Evolutionary conservation across 2,888 invertebrate genomes (phyloP).

Genomic region (Hypomecis atomaria): DNA sequence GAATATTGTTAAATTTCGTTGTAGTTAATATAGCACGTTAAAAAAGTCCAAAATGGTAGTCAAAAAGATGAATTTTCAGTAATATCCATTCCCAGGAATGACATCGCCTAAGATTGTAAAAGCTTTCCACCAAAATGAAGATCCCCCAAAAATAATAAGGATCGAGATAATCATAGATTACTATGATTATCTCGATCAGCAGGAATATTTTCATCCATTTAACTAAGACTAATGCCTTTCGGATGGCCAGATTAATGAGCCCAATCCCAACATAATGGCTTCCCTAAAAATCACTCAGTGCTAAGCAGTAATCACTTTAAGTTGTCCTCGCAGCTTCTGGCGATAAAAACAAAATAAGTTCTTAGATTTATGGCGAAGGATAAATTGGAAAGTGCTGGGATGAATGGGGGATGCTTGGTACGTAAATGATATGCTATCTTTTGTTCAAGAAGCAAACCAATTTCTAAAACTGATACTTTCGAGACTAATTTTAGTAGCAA

Average conservation of each 20-base stretch:
- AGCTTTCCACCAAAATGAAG: slow-evolving; percentile 1
- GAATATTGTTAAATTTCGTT: too few relatives aligned
- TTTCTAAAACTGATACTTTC: too few relatives aligned
- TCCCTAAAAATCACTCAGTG: slow-evolving; percentile 24
- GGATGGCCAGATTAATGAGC: slow-evolving; percentile 18
- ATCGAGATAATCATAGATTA: slow-evolving; percentile 1
- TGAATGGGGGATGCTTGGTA: slow-evolving; percentile 4
- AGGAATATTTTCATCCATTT: slow-evolving; percentile 18
- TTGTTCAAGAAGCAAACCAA: too few relatives aligned
- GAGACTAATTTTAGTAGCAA: too few relatives aligned
- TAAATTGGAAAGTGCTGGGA: slow-evolving; percentile 21
- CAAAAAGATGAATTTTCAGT: neutral
- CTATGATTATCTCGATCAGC: too few relatives aligned
- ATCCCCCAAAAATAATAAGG: neutral
- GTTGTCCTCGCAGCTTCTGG: slow-evolving; percentile 15
- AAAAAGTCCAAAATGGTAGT: too few relatives aligned
- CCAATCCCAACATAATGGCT: slow-evolving; percentile 22
- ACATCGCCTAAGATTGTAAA: neutral
- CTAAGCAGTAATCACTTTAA: slow-evolving; percentile 34
- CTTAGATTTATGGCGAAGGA: slow-evolving; percentile 20
- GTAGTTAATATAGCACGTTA: too few relatives aligned
- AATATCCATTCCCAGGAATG: neutral
- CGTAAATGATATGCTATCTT: neutral
- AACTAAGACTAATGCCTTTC: slow-evolving; percentile 18
- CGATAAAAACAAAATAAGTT: slow-evolving; percentile 26